Evolutionary conservation across 2,888 invertebrate genomes (phyloP).

Genomic region (Drosophila suboccidentalis): DNA sequence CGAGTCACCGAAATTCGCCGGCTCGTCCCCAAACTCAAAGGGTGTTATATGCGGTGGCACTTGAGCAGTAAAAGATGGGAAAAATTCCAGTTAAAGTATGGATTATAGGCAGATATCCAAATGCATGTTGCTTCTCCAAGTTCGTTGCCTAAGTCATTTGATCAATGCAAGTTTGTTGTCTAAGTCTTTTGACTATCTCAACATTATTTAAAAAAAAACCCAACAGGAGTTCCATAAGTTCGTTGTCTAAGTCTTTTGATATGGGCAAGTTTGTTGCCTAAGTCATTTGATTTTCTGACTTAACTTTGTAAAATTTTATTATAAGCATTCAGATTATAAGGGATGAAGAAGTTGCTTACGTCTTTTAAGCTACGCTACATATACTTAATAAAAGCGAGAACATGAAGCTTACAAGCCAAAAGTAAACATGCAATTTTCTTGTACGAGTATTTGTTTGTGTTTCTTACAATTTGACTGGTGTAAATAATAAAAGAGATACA

Average conservation of each 20-base stretch:
- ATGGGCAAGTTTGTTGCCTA: not conserved
- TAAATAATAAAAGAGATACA: conserved; percentile 38
- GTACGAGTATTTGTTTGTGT: conserved; percentile 28
- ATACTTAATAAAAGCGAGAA: conserved; percentile 25
- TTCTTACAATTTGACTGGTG: conserved; percentile 28
- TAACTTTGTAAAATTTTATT: not conserved
- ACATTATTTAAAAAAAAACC: no score
- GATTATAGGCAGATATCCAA: not conserved
- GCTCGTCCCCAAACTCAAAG: conserved; percentile 87
- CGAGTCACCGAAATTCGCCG: conserved; percentile 89
- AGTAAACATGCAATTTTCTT: conserved; percentile 61
- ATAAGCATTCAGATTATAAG: not conserved
- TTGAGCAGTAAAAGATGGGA: conserved; percentile 46
- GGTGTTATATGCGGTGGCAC: conserved; percentile 86
- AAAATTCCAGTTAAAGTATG: not conserved
- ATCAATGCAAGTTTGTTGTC: not conserved
- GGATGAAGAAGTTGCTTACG: not conserved
- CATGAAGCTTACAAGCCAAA: conserved; percentile 43
- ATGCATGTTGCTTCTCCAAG: not conserved
- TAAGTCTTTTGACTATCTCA: not conserved
- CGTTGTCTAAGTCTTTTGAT: conserved; percentile 34
- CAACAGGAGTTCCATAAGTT: not conserved
- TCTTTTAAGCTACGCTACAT: not conserved
- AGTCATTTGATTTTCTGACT: not conserved
- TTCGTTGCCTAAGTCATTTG: conserved; percentile 13